These are phyloP conservation scores for Polypedilum pembai DNA, from an alignment of 1,140 invertebrate genomes.

Conservation along the genomic window DNA sequence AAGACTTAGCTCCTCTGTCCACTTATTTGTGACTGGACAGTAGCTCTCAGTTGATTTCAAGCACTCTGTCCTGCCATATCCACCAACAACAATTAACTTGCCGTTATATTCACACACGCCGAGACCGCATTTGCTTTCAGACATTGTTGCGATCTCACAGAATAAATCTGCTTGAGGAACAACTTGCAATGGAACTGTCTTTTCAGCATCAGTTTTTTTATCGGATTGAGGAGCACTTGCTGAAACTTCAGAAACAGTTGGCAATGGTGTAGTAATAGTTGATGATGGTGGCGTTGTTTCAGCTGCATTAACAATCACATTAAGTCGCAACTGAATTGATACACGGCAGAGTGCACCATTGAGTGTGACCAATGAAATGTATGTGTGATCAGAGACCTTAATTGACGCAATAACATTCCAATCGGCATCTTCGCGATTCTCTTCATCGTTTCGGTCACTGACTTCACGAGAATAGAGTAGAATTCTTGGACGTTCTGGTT, in stretches of 20 bases:
- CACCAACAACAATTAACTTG: constrained; percentile 64
- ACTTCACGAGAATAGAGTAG: constrained; percentile 52
- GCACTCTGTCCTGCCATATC: constrained; percentile 79
- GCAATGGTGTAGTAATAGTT: constrained; percentile 34
- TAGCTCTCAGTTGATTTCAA: constrained; percentile 68
- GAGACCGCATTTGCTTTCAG: constrained; percentile 57
- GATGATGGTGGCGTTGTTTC: constrained; percentile 46
- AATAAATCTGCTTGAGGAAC: constrained; percentile 49
- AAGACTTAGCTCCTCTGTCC: constrained; percentile 62
- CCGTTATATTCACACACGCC: constrained; percentile 62
- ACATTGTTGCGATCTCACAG: constrained; percentile 58
- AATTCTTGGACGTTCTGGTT: constrained; percentile 55
- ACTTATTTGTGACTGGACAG: constrained; percentile 58
- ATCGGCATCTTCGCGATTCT: constrained; percentile 53
- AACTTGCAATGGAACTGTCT: constrained; percentile 33
- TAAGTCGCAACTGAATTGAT: constrained; percentile 52
- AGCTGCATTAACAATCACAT: constrained; percentile 48
- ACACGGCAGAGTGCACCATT: constrained; percentile 55
- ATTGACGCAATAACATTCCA: constrained; percentile 58
- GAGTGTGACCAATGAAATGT: constrained; percentile 58
- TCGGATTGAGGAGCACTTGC: constrained; percentile 31
- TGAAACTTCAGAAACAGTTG: constrained; percentile 30
- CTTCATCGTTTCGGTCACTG: constrained; percentile 45
- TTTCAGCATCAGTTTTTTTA: constrained; percentile 36
- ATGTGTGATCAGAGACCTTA: constrained; percentile 53